Base-by-base conservation (phyloP, 2,113 vertebrate species). In the Lichenostomus cassidix region DNA sequence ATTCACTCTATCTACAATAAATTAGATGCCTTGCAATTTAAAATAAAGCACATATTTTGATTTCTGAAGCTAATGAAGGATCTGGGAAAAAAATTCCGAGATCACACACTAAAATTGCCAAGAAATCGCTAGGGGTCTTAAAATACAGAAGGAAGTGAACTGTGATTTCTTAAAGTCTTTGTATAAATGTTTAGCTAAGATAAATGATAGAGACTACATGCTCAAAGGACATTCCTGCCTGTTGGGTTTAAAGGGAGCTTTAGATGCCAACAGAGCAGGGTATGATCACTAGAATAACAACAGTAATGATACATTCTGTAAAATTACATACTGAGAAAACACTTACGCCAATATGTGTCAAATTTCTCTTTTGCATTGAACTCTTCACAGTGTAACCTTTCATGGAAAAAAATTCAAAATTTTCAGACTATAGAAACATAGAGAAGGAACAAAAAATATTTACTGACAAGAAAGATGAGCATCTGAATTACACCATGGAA, bases 31-130 rank as follows among this genome's bases (percentile, higher is more conserved):
- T 42, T 77, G 59, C 56, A 91, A 85, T 95, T 92, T 91, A 81
- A 94, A 84, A 29, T 68, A 83, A 87, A 91, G 6, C 7, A 49
- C 41, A 73, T 12, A 65, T 81, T 87, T 50, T 58, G 35, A 73
- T 95, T 92, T 91, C 47, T 55, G 27, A 91, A 82, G 25, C 18
- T 92, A 91, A 91, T 89, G 63, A 90, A 95, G n/a, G 59, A 69
- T 77, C 31, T 85, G 27, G 19, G 7, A 67, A 75, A 83, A 78
- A 84, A 90, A 74, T 58, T 89, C 65, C 60, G 41, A 82, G 5
- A 75, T 8, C 7, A 39, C 22, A 68, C 11, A 71, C 2, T 73
- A 55, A 86, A 82, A 68, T 78, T 89, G 15, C 24, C 41, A 87
- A 79, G 77, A 92, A 87, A 71, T 52, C 81, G 87, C 69, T 29